These are phyloP conservation scores for Sinocyclocheilus anophthalmus DNA, from an alignment of 2,113 vertebrate species.

Conservation along the genomic window DNA sequence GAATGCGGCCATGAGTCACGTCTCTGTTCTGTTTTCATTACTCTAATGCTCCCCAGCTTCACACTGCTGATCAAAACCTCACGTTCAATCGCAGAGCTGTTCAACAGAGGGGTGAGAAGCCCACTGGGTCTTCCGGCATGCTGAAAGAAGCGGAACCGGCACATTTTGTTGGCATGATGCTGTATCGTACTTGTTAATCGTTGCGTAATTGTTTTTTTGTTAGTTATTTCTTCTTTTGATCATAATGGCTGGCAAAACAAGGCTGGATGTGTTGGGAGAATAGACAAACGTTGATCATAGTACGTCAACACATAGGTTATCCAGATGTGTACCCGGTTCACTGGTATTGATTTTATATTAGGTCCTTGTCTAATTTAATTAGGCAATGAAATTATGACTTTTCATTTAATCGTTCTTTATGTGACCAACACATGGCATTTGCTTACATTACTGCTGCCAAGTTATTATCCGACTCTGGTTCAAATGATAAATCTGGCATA, in stretches of 20 bases:
- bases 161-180: neutral
- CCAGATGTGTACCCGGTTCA: neutral
- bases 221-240: constrained; percentile 9
- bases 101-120: neutral
- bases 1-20: constrained; percentile 33
- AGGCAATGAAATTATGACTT: neutral
- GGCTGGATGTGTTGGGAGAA: neutral
- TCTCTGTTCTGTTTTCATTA: constrained; percentile 29
- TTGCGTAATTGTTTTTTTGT: neutral
- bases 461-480: constrained; percentile 39
- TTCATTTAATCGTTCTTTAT: neutral
- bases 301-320: neutral
- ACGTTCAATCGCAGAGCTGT: constrained; percentile 6
- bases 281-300: neutral
- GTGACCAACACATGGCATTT: constrained; percentile 1
- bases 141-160: neutral
- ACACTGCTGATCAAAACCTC: constrained; percentile 38
- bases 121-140: neutral
- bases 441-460: constrained; percentile 5
- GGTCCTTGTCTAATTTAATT: constrained; percentile 1
- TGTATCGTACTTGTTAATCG: neutral
- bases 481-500: constrained; percentile 37
- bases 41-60: constrained; percentile 35
- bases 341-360: neutral
- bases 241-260: neutral